These are phyloP conservation scores for Meloe dianella DNA, from an alignment of 2,888 invertebrate species.

Conservation along the genomic window DNA sequence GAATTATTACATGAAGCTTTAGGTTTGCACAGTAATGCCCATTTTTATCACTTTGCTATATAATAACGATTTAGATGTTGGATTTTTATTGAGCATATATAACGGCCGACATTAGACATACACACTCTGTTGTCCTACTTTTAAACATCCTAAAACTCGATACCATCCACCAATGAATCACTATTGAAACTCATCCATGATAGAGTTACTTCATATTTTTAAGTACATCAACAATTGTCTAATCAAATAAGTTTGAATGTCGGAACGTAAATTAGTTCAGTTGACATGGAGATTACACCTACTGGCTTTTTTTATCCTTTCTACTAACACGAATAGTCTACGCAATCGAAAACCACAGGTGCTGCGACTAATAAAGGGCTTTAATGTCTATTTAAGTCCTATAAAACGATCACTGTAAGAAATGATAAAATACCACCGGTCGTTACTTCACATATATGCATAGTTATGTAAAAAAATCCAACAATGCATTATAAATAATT, in stretches of 20 bases:
- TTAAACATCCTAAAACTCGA: neutral
- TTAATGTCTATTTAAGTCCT: neutral
- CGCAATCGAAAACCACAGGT: neutral
- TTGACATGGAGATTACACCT: neutral
- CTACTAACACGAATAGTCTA: neutral
- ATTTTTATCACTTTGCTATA: constrained; percentile 35
- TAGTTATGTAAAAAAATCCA: neutral
- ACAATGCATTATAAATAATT: neutral
- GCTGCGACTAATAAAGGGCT: neutral
- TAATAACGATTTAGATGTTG: constrained; percentile 21
- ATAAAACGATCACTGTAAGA: neutral
- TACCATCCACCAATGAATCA: too few relatives aligned
- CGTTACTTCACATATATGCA: neutral
- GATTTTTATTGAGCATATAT: constrained; percentile 17
- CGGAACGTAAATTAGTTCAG: neutral
- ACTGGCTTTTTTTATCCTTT: neutral
- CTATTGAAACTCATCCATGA: too few relatives aligned
- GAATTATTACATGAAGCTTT: constrained; percentile 34
- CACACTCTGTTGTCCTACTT: neutral
- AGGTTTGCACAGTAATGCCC: constrained; percentile 33
- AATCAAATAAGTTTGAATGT: neutral
- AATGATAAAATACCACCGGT: neutral
- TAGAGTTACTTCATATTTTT: too few relatives aligned
- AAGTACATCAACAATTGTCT: neutral
- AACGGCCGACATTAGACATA: constrained; percentile 6